Evolutionary conservation across 2,888 invertebrate genomes (phyloP).

Genomic region (Hypena proboscidalis): DNA sequence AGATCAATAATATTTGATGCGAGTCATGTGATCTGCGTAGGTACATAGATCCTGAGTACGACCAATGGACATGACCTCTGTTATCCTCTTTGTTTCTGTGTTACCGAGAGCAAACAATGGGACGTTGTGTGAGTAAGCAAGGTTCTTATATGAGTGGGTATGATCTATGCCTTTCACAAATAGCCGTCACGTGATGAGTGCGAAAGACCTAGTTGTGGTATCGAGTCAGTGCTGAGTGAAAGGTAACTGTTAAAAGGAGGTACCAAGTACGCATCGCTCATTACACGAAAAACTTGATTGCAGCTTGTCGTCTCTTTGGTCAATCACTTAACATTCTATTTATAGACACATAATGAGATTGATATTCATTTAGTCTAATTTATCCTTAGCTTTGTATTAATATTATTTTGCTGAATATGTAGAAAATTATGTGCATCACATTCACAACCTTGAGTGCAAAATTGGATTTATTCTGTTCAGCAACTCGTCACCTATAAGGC

Average conservation of each 20-base stretch:
- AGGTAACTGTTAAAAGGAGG: conserved; percentile 29
- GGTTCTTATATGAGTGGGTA: conserved; percentile 43
- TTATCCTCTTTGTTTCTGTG: conserved; percentile 18
- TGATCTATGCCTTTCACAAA: conserved; percentile 56
- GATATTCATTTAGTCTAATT: not conserved
- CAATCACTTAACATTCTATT: not conserved
- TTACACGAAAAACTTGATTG: conserved; percentile 4
- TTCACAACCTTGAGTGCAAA: too few relatives aligned
- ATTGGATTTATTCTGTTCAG: too few relatives aligned
- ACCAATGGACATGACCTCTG: conserved; percentile 43
- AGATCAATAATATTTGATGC: conserved; percentile 39
- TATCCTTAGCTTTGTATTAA: too few relatives aligned
- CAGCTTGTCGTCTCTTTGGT: conserved; percentile 2
- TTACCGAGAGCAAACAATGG: conserved; percentile 26
- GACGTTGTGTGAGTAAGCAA: conserved; percentile 36
- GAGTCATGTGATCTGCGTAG: conserved; percentile 37
- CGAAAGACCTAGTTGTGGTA: conserved; percentile 17
- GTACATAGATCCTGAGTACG: conserved; percentile 25
- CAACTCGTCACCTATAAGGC: too few relatives aligned
- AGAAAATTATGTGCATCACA: too few relatives aligned
- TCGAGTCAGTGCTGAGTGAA: conserved; percentile 28
- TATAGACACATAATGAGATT: too few relatives aligned
- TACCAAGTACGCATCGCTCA: conserved; percentile 8
- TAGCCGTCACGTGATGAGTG: conserved; percentile 59
- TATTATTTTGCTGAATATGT: too few relatives aligned